Conservation (phyloP, 2,797 vertebrate genomes). For the Sternotherus odoratus region DNA sequence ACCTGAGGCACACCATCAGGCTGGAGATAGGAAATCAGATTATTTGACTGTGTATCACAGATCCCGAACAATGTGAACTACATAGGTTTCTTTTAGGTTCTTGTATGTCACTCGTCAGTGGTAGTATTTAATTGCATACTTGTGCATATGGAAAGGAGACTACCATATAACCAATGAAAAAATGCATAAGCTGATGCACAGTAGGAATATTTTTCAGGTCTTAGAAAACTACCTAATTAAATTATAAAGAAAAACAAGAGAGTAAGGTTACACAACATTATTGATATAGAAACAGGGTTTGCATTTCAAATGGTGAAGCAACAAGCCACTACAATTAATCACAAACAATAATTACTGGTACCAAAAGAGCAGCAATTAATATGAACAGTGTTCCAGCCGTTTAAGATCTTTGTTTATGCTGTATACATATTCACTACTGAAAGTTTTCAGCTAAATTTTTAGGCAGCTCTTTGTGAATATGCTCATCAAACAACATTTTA, state of each 20-base stretch:
- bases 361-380: constrained; percentile 8
- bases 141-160: background rate
- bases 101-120: background rate
- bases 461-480: constrained; percentile 2
- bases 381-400: background rate
- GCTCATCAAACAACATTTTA: background rate
- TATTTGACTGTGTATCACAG: rapidly evolving
- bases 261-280: background rate
- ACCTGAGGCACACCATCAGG: background rate
- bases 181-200: background rate
- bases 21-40: background rate
- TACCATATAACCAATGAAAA: background rate
- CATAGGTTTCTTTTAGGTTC: background rate
- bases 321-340: background rate
- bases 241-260: background rate
- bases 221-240: background rate
- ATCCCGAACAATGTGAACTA: background rate
- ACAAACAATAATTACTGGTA: constrained; percentile 32
- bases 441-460: background rate
- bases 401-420: background rate
- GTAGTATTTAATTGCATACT: background rate
- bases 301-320: constrained; percentile 23
- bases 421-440: background rate
- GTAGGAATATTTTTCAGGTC: background rate
- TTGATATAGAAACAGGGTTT: background rate